These are phyloP conservation scores for Drosophila neonasuta DNA, from an alignment of 2,888 invertebrate species.

Conservation along the genomic window DNA sequence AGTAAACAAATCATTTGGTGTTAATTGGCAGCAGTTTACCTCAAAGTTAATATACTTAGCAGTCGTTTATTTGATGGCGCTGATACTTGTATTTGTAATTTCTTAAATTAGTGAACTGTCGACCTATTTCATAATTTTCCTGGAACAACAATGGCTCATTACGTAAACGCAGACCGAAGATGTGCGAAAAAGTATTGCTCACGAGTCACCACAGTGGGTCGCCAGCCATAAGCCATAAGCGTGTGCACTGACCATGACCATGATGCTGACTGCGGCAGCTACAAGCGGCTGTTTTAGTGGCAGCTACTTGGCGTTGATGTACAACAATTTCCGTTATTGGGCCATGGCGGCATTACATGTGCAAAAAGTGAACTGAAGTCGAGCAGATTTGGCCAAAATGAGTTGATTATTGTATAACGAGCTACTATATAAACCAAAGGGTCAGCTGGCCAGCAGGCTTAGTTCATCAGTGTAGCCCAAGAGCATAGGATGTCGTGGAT, in stretches of 20 bases:
- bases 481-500: slow-evolving; percentile 38
- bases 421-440: slow-evolving; percentile 51
- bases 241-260: slow-evolving; percentile 80
- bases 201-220: slow-evolving; percentile 57
- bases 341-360: slow-evolving; percentile 63
- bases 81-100: slow-evolving; percentile 37
- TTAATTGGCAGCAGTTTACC: slow-evolving; percentile 12
- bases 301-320: slow-evolving; percentile 64
- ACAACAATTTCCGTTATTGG: slow-evolving; percentile 73
- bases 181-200: slow-evolving; percentile 70
- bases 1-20: neutral
- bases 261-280: slow-evolving; percentile 47
- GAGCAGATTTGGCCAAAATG: slow-evolving; percentile 52
- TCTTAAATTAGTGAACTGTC: slow-evolving; percentile 18
- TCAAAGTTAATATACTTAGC: slow-evolving; percentile 29
- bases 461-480: slow-evolving; percentile 50
- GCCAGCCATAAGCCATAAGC: slow-evolving; percentile 27
- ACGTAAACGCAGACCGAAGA: slow-evolving; percentile 54
- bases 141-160: slow-evolving; percentile 66
- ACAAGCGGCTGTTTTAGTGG: slow-evolving; percentile 17
- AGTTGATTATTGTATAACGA: slow-evolving; percentile 62
- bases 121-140: slow-evolving; percentile 65
- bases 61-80: slow-evolving; percentile 57
- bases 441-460: slow-evolving; percentile 63
- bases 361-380: slow-evolving; percentile 53